Evolutionary conservation across 92 coral and sea anemone genomes (phyloP), one percentile per base, ranked within the genome.

Genomic region (Hydrozoanthus gracilis): DNA sequence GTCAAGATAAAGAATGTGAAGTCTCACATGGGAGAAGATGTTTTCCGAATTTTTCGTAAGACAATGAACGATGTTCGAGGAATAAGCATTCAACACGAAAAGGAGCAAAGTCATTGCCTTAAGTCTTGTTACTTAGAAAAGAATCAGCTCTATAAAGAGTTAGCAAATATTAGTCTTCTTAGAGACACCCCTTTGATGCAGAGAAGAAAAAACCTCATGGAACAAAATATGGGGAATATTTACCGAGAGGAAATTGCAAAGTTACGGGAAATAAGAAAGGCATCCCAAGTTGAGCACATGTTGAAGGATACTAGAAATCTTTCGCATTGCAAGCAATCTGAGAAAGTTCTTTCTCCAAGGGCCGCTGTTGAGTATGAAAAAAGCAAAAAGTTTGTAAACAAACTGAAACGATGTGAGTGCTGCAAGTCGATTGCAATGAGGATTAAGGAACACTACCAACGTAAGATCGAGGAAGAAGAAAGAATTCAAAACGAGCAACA

Each of bases 21-120:
- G 65, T 69, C 94, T 4, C 83, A 87, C 8, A 91, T 91, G 93
- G 92, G 86, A 8, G 98, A 95, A 50, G 95, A 94, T 46, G 98
- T 95, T 15, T 95, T 95, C 62, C 87, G 98, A 44, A 95, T 95
- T 73, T 95, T 92, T 77, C 92, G 98, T 11, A 87, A 91, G 84
- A 91, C 98, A 12, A 93, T 92, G 50, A 87, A 88, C 71, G 89
- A 93, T 46, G 89, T 94, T 55, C 76, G 88, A 18, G 79, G 82
- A 74, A 95, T 95, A 14, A 79, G 78, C 27, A 82, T 71, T 50
- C 94, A 91, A 49, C 91, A 93, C 50, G 96, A 95, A 65, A 87
- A 70, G 48, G 95, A 95, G 73, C 83, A 95, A 7, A 85, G 82
- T 15, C 73, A 79, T 2, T 95, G 89, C 71, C 55, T 95, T 51